Evolutionary conservation across 64 coral and sea anemone genomes (phyloP).

Genomic region (Cladopsammia gracilis): DNA sequence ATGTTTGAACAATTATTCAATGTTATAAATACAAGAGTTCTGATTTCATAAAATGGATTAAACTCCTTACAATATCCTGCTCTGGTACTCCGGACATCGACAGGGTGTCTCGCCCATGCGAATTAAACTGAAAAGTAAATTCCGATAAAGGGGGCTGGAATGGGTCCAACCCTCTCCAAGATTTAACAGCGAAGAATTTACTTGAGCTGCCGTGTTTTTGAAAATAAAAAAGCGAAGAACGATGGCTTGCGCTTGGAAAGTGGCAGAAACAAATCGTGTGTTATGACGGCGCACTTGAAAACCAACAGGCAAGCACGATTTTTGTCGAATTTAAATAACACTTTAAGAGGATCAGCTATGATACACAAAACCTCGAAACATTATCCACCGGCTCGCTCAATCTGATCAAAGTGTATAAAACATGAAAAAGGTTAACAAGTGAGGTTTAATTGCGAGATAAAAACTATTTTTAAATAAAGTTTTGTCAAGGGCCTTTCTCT

Average conservation of each 20-base stretch:
- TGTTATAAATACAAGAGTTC: conserved; percentile 5
- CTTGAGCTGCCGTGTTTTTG: not conserved
- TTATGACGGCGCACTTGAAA: not conserved
- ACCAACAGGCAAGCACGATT: not conserved
- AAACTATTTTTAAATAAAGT: conserved; percentile 39
- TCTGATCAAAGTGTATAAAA: conserved; percentile 52
- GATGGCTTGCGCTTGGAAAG: not conserved
- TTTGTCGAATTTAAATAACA: conserved; percentile 1
- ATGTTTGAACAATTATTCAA: not conserved
- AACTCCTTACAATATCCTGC: conserved; percentile 20
- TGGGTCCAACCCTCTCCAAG: not conserved
- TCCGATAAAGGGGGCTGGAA: conserved; percentile 11
- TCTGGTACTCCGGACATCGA: conserved; percentile 8
- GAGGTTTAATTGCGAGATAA: conserved; percentile 56
- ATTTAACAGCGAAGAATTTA: not conserved
- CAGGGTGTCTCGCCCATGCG: not conserved
- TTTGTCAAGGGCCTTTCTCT: conserved; percentile 10
- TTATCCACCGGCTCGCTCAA: conserved; percentile 18
- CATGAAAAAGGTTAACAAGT: conserved; percentile 53
- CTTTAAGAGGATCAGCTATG: conserved; percentile 12
- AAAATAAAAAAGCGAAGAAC: not conserved
- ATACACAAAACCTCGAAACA: conserved; percentile 38
- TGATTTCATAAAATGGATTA: conserved; percentile 49
- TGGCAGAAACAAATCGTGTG: not conserved
- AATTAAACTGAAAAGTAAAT: conserved; percentile 34